Base-by-base conservation (phyloP, 2,113 vertebrate species). In the Phaethornis superciliosus region DNA sequence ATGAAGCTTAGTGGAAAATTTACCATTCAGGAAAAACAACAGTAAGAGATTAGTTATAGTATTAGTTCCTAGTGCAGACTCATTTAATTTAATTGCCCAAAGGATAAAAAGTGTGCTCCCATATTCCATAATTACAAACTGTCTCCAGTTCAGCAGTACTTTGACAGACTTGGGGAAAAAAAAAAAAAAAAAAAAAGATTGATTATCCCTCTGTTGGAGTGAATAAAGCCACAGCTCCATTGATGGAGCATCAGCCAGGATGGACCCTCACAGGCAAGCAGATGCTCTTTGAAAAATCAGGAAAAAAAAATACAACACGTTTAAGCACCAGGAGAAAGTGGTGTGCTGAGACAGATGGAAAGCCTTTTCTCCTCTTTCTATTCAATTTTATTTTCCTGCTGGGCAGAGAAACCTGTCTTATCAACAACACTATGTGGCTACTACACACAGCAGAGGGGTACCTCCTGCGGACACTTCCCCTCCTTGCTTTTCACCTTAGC, bases 121-220 rank as follows among this genome's bases (percentile, higher is more conserved):
- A 83, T 85, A 95, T 94, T 85, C 94, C 94, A 26, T 90, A 77
- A 95, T 95, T 93, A 88, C 76, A 81, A 81, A 89, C 52, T 75
- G 68, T 35, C 89, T 83, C 81, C 15, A 74, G 84, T 88, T 92
- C 79, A 82, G 71, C 23, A 40, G 40, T 40, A 56, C 59, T 75
- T 63, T 81, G 79, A 95, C 82, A 91, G 76, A 82, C 59, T 78
- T 81, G 91, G 85, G n/a, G n/a, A n/a, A n/a, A 85, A 72, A 89
- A 89, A 69, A 92, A 87, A 95, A 40, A 40, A 89, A 83, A 72
- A 89, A 90, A 70, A 92, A 87, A 95, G 85, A 87, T 59, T 96
- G 89, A 92, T 96, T 80, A 95, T 55, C 51, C 63, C 91, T 87
- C 68, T 37, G 17, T 6, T 23, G 68, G 24, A 68, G 68, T 81